These are phyloP conservation scores for Morpho helenor DNA, from an alignment of 2,888 invertebrate genomes.

Conservation along the genomic window DNA sequence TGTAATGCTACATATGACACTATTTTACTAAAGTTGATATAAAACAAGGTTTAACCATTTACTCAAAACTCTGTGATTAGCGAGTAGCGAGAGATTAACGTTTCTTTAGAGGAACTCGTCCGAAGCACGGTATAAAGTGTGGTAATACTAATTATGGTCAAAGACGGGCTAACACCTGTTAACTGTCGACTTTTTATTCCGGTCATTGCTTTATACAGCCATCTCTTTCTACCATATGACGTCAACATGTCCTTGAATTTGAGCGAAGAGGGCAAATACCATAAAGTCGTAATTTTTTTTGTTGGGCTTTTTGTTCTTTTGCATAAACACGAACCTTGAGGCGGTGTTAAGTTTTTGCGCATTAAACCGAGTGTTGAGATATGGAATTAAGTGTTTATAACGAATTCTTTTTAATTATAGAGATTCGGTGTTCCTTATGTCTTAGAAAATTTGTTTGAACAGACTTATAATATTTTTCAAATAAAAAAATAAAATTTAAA, in stretches of 20 bases:
- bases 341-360: conserved; percentile 5
- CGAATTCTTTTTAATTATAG: conserved; percentile 1
- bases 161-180: conserved; percentile 16
- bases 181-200: conserved; percentile 6
- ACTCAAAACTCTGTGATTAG: too few species aligned
- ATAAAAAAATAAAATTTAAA: too few species aligned
- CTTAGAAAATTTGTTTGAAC: neutral
- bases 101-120: too few species aligned
- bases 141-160: neutral
- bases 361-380: conserved; percentile 9
- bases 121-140: neutral
- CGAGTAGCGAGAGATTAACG: too few species aligned
- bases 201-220: conserved; percentile 10
- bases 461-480: too few species aligned
- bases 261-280: conserved; percentile 17
- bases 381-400: conserved; percentile 5
- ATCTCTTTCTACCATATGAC: conserved; percentile 14
- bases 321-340: conserved; percentile 4
- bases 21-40: too few species aligned
- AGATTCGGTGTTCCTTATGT: too few species aligned
- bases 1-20: too few species aligned
- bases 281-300: conserved; percentile 20
- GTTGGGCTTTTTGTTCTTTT: conserved; percentile 6
- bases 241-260: conserved; percentile 17
- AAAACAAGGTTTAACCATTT: too few species aligned